phyloP scores from a whole-genome alignment of 2,113 vertebrate species.

The Nesospiza acunhae region DNA sequence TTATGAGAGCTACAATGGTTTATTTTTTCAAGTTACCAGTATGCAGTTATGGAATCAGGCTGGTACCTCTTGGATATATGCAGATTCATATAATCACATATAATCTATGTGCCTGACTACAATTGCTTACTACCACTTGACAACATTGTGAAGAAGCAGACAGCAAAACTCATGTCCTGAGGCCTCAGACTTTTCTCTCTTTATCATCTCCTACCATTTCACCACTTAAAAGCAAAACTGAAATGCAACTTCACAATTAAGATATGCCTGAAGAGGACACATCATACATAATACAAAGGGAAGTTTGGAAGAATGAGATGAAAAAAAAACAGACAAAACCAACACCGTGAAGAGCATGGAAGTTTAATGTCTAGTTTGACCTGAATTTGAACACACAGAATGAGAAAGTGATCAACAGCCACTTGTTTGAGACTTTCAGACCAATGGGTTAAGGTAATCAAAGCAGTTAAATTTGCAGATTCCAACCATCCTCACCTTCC shows the following conservation, averaged over 20 bases:
- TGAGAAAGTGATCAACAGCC: background rate
- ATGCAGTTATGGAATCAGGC: background rate
- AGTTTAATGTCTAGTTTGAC: background rate
- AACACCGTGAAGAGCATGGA: rapidly evolving
- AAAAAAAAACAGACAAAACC: background rate
- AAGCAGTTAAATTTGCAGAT: background rate
- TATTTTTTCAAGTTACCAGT: background rate
- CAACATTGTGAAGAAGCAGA: rapidly evolving
- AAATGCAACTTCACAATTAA: background rate
- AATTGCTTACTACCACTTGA: background rate
- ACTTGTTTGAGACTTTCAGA: background rate
- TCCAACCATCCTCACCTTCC: background rate
- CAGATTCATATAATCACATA: too few relatives aligned
- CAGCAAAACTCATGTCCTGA: background rate
- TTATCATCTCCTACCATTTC: background rate
- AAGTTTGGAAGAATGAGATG: background rate
- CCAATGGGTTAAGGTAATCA: background rate
- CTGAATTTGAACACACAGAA: background rate
- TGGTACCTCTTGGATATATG: background rate
- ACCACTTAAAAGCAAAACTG: background rate
- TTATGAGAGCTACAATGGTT: background rate
- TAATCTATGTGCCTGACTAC: background rate
- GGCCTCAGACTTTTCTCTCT: background rate
- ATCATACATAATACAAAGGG: background rate
- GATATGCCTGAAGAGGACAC: background rate